A percentile compares a stretch with the other conserved stretches of the same genome.
Conservation (phyloP, 2,888 invertebrate genomes). For the Penaeus monodon region DNA sequence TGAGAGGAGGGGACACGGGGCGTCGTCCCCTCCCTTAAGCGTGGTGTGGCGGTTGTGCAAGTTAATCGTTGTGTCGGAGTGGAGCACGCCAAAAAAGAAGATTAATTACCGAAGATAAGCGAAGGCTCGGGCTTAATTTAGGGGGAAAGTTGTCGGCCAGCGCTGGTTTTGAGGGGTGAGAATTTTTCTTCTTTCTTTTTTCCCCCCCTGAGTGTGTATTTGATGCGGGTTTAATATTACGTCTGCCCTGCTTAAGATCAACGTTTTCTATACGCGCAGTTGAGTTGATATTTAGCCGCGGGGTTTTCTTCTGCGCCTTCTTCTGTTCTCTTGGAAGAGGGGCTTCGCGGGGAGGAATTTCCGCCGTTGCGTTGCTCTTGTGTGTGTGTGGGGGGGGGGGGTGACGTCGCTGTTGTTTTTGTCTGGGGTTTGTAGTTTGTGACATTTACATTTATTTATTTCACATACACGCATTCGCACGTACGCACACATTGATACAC, state of each 20-base stretch:
- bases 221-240: no score
- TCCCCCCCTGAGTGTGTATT: background rate
- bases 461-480: no score
- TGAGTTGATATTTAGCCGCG: no score
- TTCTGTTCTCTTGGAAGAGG: background rate
- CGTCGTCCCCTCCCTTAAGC: background rate
- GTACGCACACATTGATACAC: no score
- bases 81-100: slow-evolving; percentile 25
- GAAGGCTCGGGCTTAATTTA: slow-evolving; percentile 16
- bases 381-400: background rate
- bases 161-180: slow-evolving; percentile 25
- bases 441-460: no score
- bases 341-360: background rate
- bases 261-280: no score
- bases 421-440: background rate
- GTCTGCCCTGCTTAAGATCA: no score
- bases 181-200: background rate
- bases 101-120: slow-evolving; percentile 41
- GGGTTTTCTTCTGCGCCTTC: background rate
- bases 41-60: slow-evolving; percentile 20
- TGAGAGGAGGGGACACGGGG: background rate
- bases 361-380: background rate
- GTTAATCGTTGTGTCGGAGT: slow-evolving; percentile 39
- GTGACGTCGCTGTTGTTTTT: background rate
- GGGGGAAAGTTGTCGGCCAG: slow-evolving; percentile 24